These are phyloP conservation scores for Exaiptasia diaphana DNA, from an alignment of 64 coral and sea anemone species.

Conservation along the genomic window DNA sequence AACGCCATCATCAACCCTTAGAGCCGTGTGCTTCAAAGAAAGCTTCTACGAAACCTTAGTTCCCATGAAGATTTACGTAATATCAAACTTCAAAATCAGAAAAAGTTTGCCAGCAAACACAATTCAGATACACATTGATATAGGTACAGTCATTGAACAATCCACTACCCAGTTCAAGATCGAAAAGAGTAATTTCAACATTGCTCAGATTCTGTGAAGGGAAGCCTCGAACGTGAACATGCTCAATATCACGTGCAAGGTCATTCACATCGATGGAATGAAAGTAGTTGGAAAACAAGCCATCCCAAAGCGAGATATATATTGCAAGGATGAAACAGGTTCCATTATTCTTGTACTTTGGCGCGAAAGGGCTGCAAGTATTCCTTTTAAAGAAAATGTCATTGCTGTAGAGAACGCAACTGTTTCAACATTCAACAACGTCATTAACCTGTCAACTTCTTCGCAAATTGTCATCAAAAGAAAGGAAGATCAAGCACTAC, in stretches of 20 bases:
- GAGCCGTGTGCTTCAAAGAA: not conserved
- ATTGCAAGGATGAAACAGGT: not conserved
- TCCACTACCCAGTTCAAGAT: not conserved
- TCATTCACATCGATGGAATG: not conserved
- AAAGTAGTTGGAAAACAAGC: not conserved
- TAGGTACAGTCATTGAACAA: not conserved
- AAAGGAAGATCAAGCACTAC: not conserved
- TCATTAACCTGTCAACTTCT: not conserved
- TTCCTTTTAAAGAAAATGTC: not conserved
- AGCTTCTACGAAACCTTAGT: not conserved
- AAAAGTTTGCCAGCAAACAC: not conserved
- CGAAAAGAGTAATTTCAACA: not conserved
- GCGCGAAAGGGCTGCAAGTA: not conserved
- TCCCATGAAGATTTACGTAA: not conserved
- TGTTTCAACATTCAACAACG: too few relatives aligned
- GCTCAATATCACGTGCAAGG: not conserved
- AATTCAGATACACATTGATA: not conserved
- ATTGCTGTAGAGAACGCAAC: too few relatives aligned
- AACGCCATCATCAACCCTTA: not conserved
- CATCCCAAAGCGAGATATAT: not conserved
- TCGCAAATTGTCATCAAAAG: not conserved
- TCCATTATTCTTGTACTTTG: conserved; percentile 18
- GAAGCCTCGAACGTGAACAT: not conserved
- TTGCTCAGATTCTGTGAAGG: not conserved
- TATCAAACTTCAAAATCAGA: not conserved